phyloP scores from a whole-genome alignment of 2,797 vertebrate genomes.

The Lagocephalus sceleratus region DNA sequence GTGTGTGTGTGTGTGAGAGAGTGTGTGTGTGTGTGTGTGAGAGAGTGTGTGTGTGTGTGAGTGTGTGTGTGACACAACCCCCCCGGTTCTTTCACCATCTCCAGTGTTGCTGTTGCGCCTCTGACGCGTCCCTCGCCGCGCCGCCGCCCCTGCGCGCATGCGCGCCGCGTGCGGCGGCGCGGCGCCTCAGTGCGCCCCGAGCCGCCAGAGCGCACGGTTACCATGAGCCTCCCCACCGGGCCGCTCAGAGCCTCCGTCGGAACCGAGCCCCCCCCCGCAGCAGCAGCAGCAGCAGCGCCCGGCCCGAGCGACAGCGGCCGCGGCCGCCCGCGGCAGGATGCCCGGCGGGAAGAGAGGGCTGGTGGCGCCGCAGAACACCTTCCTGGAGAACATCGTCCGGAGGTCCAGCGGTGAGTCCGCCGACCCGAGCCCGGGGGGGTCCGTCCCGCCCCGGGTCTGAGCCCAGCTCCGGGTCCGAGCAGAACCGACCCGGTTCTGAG shows the following conservation, averaged over 20 bases:
- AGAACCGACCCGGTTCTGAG: no score
- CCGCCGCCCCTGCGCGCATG: constrained; percentile 38
- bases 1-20: no score
- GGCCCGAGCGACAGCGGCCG: constrained; percentile 53
- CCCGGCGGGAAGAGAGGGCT: constrained; percentile 96
- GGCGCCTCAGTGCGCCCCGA: constrained; percentile 74
- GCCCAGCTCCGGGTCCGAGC: no score
- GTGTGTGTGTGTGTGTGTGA: no score
- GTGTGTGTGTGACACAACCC: no score
- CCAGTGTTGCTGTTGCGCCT: no score
- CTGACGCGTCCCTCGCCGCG: constrained; percentile 54
- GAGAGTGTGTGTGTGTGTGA: no score
- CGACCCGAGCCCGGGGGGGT: no score
- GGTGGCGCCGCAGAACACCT: constrained; percentile 98
- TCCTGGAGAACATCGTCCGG: constrained; percentile 96
- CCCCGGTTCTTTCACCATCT: no score
- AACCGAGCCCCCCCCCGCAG: constrained; percentile 61
- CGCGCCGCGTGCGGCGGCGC: constrained; percentile 52
- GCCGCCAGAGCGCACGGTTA: constrained; percentile 82
- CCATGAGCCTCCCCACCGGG: constrained; percentile 84
- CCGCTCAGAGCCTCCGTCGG: constrained; percentile 63
- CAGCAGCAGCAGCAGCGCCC: constrained; percentile 54
- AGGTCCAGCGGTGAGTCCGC: constrained; percentile 88
- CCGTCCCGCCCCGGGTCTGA: no score
- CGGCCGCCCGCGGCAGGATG: constrained; percentile 82